Evolutionary conservation across 2,797 vertebrate species (phyloP).

Genomic region (Poliocrania exsul): DNA sequence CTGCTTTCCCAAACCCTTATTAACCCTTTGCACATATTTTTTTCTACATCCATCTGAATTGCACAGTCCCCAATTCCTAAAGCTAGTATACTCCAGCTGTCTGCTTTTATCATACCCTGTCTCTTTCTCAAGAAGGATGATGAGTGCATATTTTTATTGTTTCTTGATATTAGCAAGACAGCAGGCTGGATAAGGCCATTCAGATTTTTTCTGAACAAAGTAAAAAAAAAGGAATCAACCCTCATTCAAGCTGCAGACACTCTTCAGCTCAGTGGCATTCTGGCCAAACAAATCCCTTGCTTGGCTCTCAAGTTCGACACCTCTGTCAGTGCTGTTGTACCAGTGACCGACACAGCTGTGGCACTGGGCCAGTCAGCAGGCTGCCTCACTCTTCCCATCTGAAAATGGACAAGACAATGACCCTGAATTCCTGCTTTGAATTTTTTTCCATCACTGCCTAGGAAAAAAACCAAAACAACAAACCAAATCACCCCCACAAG

Average conservation of each 20-base stretch:
- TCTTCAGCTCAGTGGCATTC: background rate
- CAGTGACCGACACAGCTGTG: background rate
- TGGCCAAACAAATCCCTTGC: background rate
- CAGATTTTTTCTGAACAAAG: background rate
- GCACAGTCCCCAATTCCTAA: background rate
- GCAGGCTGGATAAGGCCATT: background rate
- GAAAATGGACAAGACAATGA: background rate
- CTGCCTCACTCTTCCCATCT: background rate
- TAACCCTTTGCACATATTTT: background rate
- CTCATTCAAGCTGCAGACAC: background rate
- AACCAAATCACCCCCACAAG: accelerated
- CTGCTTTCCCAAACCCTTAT: background rate
- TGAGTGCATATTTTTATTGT: background rate
- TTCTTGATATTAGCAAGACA: background rate
- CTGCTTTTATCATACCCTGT: accelerated
- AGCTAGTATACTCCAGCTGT: background rate
- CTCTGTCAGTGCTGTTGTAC: background rate
- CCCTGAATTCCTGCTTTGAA: background rate
- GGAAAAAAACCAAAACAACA: accelerated
- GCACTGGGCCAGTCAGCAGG: background rate
- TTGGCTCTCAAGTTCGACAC: background rate
- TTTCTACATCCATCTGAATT: background rate
- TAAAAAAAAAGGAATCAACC: background rate
- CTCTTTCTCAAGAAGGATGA: background rate
- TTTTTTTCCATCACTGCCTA: background rate